Percentiles rank a stretch among this genome's conserved stretches.
These are phyloP conservation scores for Spongilla lacustris DNA, from an alignment of 37 sponge, comb jelly and placozoan genomes.

Conservation along the genomic window DNA sequence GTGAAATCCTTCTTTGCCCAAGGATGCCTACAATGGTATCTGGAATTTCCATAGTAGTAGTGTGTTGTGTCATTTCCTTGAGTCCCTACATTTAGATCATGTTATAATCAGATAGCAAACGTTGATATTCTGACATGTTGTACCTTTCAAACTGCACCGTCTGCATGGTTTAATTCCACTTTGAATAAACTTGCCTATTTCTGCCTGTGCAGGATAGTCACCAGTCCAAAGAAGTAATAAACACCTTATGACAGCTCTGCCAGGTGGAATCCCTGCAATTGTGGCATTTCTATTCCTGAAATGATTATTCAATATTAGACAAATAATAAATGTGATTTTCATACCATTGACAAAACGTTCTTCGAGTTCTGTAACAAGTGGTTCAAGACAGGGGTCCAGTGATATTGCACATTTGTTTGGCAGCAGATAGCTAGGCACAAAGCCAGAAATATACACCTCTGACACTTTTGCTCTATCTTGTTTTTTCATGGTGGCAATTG, in stretches of 20 bases:
- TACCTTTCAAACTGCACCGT: conserved; percentile 12
- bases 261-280: conserved; percentile 25
- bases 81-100: too few species aligned
- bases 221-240: background rate
- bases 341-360: conserved; percentile 23
- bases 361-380: conserved; percentile 24
- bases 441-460: conserved; percentile 26
- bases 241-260: too few species aligned
- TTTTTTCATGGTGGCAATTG: conserved; percentile 18
- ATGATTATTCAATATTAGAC: conserved; percentile 3
- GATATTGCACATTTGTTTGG: conserved; percentile 12
- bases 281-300: conserved; percentile 10
- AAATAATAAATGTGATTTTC: background rate
- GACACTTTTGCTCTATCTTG: background rate
- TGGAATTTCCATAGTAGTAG: too few species aligned
- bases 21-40: too few species aligned
- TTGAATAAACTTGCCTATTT: conserved; percentile 21
- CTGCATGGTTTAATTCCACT: conserved; percentile 24
- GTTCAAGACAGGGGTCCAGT: conserved; percentile 25
- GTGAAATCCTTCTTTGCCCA: too few species aligned
- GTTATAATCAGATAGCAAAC: too few species aligned
- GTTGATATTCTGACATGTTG: background rate
- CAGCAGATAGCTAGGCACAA: conserved; percentile 26
- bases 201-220: conserved; percentile 28
- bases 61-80: too few species aligned